Evolutionary conservation across 2,888 invertebrate genomes (phyloP), one percentile per base, ranked within the genome.

Genomic region (Meliscaeva auricollis): DNA sequence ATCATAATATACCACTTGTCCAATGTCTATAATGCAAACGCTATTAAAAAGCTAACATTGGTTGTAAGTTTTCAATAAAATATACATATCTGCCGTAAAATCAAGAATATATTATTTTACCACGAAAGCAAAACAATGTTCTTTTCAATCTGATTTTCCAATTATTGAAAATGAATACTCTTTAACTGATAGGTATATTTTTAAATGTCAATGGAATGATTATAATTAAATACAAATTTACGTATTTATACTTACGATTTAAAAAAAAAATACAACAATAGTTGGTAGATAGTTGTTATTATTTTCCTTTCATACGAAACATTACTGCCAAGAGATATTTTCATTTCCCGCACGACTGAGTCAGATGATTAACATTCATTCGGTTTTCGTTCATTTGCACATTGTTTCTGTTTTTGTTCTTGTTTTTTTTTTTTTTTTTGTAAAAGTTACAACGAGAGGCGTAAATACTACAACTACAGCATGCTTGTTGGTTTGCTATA

Each of bases 331-430:
- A 35, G 13, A 64, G 64, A 35, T 46, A 50, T 72, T 66, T 73
- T 81, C 56, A 81, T 76, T 81, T 81, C 76, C 81, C 76, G 66
- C 81, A 52, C 76, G 81, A 72, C 81, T 60, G 70, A 70, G 30
- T 72, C 44, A 44, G 62, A 76, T 81, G 75, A 81, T 81, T 81
- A 75, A 72, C 75, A 72, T 52, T 46, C 75, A 70, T 66, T 56
- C 20, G 35, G n/a, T n/a, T n/a, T 38, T 62, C 46, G 17, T 70
- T 52, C 69, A 77, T 20, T 52, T 32, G 52, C 41, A 50, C 2
- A 13, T 56, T 54, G 38, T 44, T 62, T 74, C 44, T 15, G 3
- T 56, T 30, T 46, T 8, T 58, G 30, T 58, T 32, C 5, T 20
- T 41, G 3, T 46, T 20, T 66, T 68, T n/a, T 46, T 75, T 32